Conservation (phyloP, 2,113 vertebrate genomes). For the Motacilla alba region DNA sequence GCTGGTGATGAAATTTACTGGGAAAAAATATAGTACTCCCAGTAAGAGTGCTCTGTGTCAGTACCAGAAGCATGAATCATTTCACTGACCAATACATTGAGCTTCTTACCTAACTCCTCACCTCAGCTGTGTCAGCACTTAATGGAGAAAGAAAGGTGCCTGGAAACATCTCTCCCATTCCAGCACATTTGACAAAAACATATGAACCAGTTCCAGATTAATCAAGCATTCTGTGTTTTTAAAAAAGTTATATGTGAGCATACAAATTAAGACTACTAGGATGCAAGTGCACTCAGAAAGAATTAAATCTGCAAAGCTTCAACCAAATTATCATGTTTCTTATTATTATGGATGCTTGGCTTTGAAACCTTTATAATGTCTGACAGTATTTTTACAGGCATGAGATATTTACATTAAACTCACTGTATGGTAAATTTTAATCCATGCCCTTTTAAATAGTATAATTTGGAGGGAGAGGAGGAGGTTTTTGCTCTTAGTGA, state of each 20-base stretch:
- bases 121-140: not conserved
- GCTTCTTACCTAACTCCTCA: not conserved
- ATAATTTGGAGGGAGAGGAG: not conserved
- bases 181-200: not conserved
- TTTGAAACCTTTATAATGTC: not conserved
- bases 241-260: not conserved
- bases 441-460: not conserved
- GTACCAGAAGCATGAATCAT: not conserved
- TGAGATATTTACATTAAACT: not conserved
- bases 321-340: not conserved
- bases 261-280: not conserved
- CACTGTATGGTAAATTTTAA: not conserved
- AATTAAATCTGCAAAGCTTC: not conserved
- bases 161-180: not conserved
- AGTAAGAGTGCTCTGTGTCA: not conserved
- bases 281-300: not conserved
- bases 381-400: not conserved
- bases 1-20: not conserved
- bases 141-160: not conserved
- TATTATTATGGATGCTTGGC: not conserved
- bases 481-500: not conserved
- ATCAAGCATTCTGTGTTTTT: not conserved
- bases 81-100: not conserved
- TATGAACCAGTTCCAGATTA: not conserved
- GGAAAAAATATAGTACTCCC: not conserved